Evolutionary conservation across 2,113 vertebrate species (phyloP), one percentile per base, ranked within the genome.

Genomic region (Brachionichthys hirsutus): DNA sequence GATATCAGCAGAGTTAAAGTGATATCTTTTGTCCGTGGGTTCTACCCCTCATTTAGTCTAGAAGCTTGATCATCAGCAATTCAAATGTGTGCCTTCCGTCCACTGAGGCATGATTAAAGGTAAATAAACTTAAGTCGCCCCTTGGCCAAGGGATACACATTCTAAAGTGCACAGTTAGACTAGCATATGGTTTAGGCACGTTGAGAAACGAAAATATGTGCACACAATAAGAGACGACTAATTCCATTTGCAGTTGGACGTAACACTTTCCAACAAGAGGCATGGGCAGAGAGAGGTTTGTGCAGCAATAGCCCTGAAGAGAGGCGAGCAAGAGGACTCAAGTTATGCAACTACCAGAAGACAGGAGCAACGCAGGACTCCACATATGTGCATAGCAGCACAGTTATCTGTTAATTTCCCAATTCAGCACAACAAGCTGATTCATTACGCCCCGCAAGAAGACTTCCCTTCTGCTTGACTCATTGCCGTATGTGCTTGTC

Each of bases 241-340:
- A 90, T 84, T 84, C 81, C 51, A 65, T 84, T 80, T 83, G 73
- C 76, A 84, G 72, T 83, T 77, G 78, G 77, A 86, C 58, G 22
- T 69, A 85, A 83, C 72, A 66, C 35, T 82, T 54, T 66, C 59
- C 71, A 71, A 66, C 67, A 75, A 81, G 81, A 78, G 78, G 57
- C 64, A 48, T 58, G 57, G 69, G 55, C 38, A 57, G 44, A 73
- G 70, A 67, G 46, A 52, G 59, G 68, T 76, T 72, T 81, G 75
- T 85, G 75, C 70, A 81, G 80, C 60, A 73, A 56, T 75, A 80
- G 78, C 74, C 66, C 16, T 9, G 54, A 73, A 72, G 62, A 30
- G 62, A 67, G 76, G 62, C 22, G 62, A 67, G 76, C 62, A 68
- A 38, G 74, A 72, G 62, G 52, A 62, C 75, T 81, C 84, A 80